phyloP scores from a whole-genome alignment of 2,797 vertebrate genomes.

The Malurus splendens region DNA sequence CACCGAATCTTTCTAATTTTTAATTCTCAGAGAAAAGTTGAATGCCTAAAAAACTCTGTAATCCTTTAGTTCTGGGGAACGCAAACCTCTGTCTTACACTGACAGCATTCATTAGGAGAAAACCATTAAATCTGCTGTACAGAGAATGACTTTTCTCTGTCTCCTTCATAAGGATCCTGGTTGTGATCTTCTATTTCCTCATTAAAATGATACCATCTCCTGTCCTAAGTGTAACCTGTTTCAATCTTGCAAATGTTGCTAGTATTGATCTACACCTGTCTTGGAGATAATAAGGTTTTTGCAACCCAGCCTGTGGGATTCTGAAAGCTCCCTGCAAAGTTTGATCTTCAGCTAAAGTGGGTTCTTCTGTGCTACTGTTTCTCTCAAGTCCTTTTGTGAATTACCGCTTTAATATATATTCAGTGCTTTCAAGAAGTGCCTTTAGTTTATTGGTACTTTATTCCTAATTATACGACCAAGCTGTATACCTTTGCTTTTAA shows the following conservation, averaged over 20 bases:
- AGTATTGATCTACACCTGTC: constrained; percentile 5
- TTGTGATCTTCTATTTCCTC: constrained; percentile 6
- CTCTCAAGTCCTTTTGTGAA: background rate
- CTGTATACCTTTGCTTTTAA: background rate
- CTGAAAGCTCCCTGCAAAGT: background rate
- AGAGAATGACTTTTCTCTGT: background rate
- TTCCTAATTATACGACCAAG: background rate
- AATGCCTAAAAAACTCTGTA: background rate
- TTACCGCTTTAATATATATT: background rate
- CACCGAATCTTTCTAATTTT: background rate
- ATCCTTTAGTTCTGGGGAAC: background rate
- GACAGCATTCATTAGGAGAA: background rate
- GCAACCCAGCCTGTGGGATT: background rate
- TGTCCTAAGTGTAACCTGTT: background rate
- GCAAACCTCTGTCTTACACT: background rate
- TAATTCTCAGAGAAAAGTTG: background rate
- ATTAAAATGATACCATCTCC: constrained; percentile 44
- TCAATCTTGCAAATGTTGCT: constrained; percentile 24
- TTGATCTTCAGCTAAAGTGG: background rate
- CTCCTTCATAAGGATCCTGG: background rate
- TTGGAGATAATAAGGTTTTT: background rate
- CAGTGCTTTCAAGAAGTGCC: background rate
- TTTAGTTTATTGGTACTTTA: background rate
- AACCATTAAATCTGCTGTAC: background rate
- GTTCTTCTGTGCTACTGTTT: background rate